Conservation (phyloP, 1,140 invertebrate species). For the Tribolium castaneum region DNA sequence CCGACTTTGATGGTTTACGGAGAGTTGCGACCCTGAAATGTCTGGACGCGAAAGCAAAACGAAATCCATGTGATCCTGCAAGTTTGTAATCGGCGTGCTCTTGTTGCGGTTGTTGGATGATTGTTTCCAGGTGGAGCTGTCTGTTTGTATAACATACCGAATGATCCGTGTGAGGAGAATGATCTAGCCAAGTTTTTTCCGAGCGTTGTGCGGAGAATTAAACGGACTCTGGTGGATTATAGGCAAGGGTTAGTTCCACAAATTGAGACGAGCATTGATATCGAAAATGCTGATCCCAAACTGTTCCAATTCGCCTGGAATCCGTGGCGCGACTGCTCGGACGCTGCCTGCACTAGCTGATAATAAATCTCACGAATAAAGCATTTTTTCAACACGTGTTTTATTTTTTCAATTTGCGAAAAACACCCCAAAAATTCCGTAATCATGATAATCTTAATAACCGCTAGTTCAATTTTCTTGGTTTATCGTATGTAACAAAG, state of each 20-base stretch:
- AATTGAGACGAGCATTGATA: slow-evolving; percentile 59
- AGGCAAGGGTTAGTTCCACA: slow-evolving; percentile 62
- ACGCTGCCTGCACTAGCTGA: slow-evolving; percentile 50
- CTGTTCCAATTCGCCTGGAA: slow-evolving; percentile 65
- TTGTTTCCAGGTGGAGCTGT: slow-evolving; percentile 60
- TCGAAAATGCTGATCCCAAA: slow-evolving; percentile 62
- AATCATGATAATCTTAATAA: no score
- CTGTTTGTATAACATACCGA: slow-evolving; percentile 73
- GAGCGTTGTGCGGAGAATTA: slow-evolving; percentile 63
- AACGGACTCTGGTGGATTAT: slow-evolving; percentile 63
- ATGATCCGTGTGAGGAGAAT: slow-evolving; percentile 74
- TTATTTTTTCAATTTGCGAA: no score
- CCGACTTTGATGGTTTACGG: slow-evolving; percentile 58
- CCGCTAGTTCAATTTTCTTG: no score
- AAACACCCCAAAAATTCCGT: no score
- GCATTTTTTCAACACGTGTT: no score
- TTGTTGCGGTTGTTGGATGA: neutral
- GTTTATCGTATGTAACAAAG: no score
- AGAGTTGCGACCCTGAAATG: slow-evolving; percentile 61
- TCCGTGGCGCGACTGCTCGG: slow-evolving; percentile 62
- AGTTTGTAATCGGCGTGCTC: slow-evolving; percentile 51
- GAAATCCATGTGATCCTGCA: slow-evolving; percentile 60
- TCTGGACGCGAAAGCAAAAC: slow-evolving; percentile 55
- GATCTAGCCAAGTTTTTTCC: slow-evolving; percentile 67
- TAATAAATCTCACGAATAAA: no score